Evolutionary conservation across 1,140 invertebrate genomes (phyloP).

Genomic region (Amphibalanus amphitrite): DNA sequence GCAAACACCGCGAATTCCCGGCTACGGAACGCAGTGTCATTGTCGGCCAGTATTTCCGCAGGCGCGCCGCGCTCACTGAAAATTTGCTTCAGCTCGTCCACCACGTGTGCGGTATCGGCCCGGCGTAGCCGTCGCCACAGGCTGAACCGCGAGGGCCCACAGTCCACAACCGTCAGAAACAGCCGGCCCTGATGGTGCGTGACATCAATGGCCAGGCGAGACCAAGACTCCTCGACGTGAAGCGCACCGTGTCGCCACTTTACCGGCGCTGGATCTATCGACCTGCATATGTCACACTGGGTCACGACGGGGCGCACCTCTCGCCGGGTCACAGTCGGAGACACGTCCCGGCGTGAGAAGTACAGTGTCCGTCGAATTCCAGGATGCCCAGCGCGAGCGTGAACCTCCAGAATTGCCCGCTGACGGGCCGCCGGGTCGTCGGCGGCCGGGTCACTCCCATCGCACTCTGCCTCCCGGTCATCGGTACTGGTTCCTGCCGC

Average conservation of each 20-base stretch:
- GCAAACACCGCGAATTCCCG: background rate
- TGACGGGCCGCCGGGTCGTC: background rate
- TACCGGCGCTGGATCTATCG: slow-evolving; percentile 7
- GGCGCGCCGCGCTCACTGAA: too few species aligned
- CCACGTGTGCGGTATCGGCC: too few species aligned
- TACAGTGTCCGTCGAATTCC: too few species aligned
- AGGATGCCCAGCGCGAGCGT: background rate
- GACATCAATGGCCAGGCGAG: background rate
- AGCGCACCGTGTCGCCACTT: background rate
- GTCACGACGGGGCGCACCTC: slow-evolving; percentile 3
- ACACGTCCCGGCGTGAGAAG: background rate
- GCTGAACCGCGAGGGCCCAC: background rate
- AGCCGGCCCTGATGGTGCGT: background rate
- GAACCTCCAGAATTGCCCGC: background rate
- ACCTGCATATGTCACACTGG: background rate
- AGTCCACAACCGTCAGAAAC: background rate
- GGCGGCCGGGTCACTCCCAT: background rate
- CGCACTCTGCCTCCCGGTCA: too few species aligned
- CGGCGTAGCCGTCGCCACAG: background rate
- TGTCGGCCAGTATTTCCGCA: background rate
- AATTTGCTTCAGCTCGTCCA: background rate
- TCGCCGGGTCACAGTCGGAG: background rate
- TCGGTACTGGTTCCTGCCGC: too few species aligned
- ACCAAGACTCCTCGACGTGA: background rate
- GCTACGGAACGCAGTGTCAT: background rate